Base-by-base conservation (phyloP, 2,797 vertebrate species). In the Lacerta viridis region DNA sequence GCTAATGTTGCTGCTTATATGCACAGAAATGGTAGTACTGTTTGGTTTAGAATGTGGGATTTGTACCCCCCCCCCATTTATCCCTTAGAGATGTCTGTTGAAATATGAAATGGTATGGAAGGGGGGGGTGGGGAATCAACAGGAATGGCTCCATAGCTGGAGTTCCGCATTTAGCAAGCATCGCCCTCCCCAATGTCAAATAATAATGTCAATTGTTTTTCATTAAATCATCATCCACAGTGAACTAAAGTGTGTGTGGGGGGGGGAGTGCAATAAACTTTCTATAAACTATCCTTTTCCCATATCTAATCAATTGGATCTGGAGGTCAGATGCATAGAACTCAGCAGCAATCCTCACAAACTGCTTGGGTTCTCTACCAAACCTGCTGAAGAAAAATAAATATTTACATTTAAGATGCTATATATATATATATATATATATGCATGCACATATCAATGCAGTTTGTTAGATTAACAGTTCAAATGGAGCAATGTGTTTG, bases 391-490 rank as follows among this genome's bases (percentile, higher is more conserved):
- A 36, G 55, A 84, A 74, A 80, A 71, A 85, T 72, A 85, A 88
- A 83, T 39, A 80, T 83, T 86, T 23, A 18, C 50, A 29, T 33
- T 61, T 10, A 46, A 46, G 20, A 82, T 74, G 13, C 0, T 43
- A 43, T 43, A 43, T 43, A 43, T 50, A 50, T 50, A 50, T 50
- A 13, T 43, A 43, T 43, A 43, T 43, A 43, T 50, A 50, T 50
- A 50, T 50, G 13, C 13, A 50, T 50, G 18, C 36, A 4, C 33
- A 13, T 66, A 77, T 29, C 2, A 20, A 64, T 79, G 23, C 86
- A 36, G 78, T 84, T 92, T 92, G n/a, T 4, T 88, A 90, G 80
- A 87, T 90, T 87, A 93, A 23, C 72, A 92, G 74, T 78, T 94
- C 74, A 92, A 92, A 93, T 84, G n/a, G 66, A 85, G 90, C 89